Evolutionary conservation across 2,797 vertebrate genomes (phyloP), one percentile per base, ranked within the genome.

Genomic region (Rhinophrynus dorsalis): DNA sequence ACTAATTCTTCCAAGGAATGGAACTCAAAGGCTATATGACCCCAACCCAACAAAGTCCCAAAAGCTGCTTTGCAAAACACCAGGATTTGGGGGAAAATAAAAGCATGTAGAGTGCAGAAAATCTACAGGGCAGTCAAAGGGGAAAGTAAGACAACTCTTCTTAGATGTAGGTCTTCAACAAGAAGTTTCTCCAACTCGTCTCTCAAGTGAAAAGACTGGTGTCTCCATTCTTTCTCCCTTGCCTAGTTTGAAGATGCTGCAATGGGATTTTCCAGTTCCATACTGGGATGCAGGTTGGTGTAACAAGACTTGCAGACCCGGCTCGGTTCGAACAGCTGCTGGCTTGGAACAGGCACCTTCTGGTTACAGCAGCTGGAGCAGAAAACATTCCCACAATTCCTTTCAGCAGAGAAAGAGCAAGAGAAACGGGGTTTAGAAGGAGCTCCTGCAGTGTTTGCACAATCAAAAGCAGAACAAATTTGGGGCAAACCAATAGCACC

Each of bases 331-430:
- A 97, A 98, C 77, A 99, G 91, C 89, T 98, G 97, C 88, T 99
- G 96, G 78, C 95, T 98, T 74, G 97, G 97, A 88, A 99, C 94
- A 1, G 97, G 96, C 80, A 96, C 94, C 92, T 98, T 99, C 94
- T 99, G 96, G 84, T 98, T 95, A 62, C 96, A 99, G 77, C 96
- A 99, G 80, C 91, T 98, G 90, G 94, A 93, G 71, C 97, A 98
- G 89, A 99, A 99, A 62, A 99, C 95, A 0, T 98, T 99, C 75
- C 96, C 96, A 59, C 97, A 99, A 83, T 98, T 98, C 96, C 96
- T 99, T 88, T 51, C 62, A 18, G 47, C 45, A 23, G 77, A 81
- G 47, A 24, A 55, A 75, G 65, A 75, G 42, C 62, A 63, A 75
- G 78, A 76, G 82, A 0, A 59, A 40, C n/a, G n/a, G n/a, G n/a